Evolutionary conservation across 2,888 invertebrate species (phyloP), one percentile per base, ranked within the genome.

Genomic region (Aphidius colemani): DNA sequence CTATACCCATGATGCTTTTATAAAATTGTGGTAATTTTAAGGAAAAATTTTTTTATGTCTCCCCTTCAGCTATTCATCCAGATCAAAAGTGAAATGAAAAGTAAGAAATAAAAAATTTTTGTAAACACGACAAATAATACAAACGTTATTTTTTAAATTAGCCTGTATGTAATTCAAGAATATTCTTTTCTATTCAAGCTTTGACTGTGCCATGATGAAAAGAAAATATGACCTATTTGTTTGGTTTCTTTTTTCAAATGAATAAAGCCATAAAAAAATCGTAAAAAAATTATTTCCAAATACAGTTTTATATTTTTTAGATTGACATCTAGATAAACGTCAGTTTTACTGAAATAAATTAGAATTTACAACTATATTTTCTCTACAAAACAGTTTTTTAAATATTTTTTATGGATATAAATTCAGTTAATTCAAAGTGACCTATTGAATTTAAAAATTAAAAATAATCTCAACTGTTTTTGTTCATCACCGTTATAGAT

Each of bases 161-260:
- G 77, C 78, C 69, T 65, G 75, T 30, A 69, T 75, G 77, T 72
- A 75, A 77, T 71, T 73, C 73, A 69, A 78, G 68, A 70, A 43
- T 60, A 60, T 64, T 59, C 61, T 59, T 49, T 57, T 64, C 59
- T 57, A 53, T 45, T 8, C 57, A 58, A 45, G 50, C 50, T 51
- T 62, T 58, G 57, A 64, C 59, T 30, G 13, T 18, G 1, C 13
- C 13, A 30, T 4, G 30, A 30, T 30, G 30, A 30, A 30, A 30
- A 30, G 30, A 30, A 30, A 30, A 30, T 30, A 30, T 30, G 30
- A 30, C 30, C 30, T 30, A 30, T 30, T 30, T 30, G 30, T 30
- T 30, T 30, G 30, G 30, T 30, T 30, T 30, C 5, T 30, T 30
- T 30, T 30, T 30, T 30, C 5, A 7, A 44, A 55, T 44, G 44